Percentiles rank a stretch among this genome's conserved stretches.
These are phyloP conservation scores for Scleropages formosus DNA, from an alignment of 2,797 vertebrate species.

Conservation along the genomic window DNA sequence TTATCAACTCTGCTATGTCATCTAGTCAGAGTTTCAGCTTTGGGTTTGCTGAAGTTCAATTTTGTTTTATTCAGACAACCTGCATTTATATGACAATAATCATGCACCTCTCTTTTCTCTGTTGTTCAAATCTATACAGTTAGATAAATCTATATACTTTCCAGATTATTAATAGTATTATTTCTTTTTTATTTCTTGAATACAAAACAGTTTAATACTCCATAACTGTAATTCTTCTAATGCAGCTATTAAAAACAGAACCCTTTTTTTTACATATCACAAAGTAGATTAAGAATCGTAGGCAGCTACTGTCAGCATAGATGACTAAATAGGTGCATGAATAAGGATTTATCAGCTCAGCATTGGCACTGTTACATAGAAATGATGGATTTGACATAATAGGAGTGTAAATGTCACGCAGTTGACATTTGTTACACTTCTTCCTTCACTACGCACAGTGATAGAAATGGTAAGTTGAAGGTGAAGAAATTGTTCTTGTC, in stretches of 20 bases:
- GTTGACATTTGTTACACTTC: constrained; percentile 24
- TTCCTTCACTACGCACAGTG: constrained; percentile 16
- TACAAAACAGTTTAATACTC: neutral
- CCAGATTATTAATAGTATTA: neutral
- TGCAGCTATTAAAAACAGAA: constrained; percentile 16
- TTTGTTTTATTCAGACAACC: neutral
- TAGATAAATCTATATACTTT: too few relatives aligned
- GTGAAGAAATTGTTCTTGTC: constrained; percentile 24
- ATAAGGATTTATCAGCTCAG: constrained; percentile 17
- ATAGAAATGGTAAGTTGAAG: constrained; percentile 27
- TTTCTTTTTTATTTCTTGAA: neutral
- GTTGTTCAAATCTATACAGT: neutral
- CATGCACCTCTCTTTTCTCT: neutral
- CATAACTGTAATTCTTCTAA: constrained; percentile 10
- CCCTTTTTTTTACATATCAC: neutral
- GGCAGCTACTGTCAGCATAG: neutral
- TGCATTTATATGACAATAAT: neutral
- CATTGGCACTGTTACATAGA: neutral
- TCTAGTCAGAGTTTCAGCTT: neutral
- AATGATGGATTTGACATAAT: constrained; percentile 24
- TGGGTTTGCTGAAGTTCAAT: neutral
- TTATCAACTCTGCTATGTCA: constrained; percentile 6
- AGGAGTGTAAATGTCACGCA: constrained; percentile 26
- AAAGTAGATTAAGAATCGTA: constrained; percentile 9
- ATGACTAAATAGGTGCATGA: constrained; percentile 22